A percentile compares a stretch with the other conserved stretches of the same genome.
Conservation (phyloP, 2,888 invertebrate species). For the Proisotoma minuta region DNA sequence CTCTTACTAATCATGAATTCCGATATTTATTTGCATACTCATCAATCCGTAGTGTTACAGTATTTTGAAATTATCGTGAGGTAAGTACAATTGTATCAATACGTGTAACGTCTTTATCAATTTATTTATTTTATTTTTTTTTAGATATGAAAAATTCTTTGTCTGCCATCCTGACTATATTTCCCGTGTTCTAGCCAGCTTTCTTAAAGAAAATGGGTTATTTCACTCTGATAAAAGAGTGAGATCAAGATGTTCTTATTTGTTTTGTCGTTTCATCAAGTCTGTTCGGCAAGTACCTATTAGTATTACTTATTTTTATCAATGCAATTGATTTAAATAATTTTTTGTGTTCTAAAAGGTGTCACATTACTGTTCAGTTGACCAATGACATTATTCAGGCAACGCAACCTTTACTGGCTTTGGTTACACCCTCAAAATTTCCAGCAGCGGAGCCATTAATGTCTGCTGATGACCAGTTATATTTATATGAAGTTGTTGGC, state of each 20-base stretch:
- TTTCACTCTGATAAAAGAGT: constrained; percentile 53
- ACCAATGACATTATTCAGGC: constrained; percentile 54
- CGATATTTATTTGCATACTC: constrained; percentile 53
- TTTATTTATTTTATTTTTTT: too few species aligned
- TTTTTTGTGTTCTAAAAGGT: constrained; percentile 11
- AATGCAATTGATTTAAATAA: not conserved
- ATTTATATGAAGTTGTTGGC: constrained; percentile 58
- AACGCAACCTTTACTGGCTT: constrained; percentile 54
- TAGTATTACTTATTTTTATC: not conserved
- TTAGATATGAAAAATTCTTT: constrained; percentile 57
- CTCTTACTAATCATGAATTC: constrained; percentile 53
- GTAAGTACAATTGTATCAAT: constrained; percentile 15
- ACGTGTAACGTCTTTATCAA: too few species aligned
- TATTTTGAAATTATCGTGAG: constrained; percentile 49
- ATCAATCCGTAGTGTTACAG: constrained; percentile 54
- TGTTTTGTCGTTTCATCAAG: constrained; percentile 58
- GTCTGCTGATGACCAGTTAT: constrained; percentile 57
- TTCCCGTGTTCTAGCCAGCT: constrained; percentile 53
- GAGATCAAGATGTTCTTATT: constrained; percentile 56
- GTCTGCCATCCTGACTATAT: constrained; percentile 53
- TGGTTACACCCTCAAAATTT: constrained; percentile 52
- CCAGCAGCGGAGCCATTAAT: constrained; percentile 49
- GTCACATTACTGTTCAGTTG: constrained; percentile 36
- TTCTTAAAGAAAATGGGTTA: constrained; percentile 56
- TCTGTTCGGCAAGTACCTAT: constrained; percentile 53